Base-by-base conservation (phyloP, 2,797 vertebrate genomes). In the Tragopan temminckii region DNA sequence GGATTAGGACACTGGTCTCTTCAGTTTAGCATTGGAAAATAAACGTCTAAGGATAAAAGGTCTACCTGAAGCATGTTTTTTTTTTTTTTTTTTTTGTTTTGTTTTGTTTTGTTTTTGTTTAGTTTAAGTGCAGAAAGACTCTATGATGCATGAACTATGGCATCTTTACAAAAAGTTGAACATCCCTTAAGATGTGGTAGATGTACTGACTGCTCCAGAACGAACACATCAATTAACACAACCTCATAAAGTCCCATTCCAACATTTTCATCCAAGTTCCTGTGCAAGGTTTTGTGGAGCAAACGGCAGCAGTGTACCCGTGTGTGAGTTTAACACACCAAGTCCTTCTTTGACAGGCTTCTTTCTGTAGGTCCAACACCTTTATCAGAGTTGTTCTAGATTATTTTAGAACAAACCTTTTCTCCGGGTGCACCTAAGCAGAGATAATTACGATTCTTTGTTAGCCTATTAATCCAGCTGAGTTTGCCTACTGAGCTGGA, bases 301-400 rank as follows among this genome's bases (percentile, higher is more conserved):
- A 24, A 2, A 43, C 76, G 27, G 23, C n/a, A 68, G 69, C 62
- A 80, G 38, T 5, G 6, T 45, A 70, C n/a, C 18, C 0, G 0
- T 20, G 35, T 10, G 45, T 43, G 21, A 59, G 27, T 63, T 72
- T 62, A 88, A 76, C 0, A 1, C 2, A 6, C 50, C 24, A 33
- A 21, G 16, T 82, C 21, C 48, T 50, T 50, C 19, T 57, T 62
- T 46, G 72, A 61, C 12, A 76, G 27, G 9, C 55, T 90, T 62
- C 42, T 42, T 5, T 63, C 36, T 75, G 7, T 50, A 69, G 52
- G 36, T 84, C 40, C 33, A 80, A 70, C 9, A 55, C 18, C 23
- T 92, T 74, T 77, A 63, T 35, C 40, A 85, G 57, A 81, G 27
- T n/a, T 79, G 50, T 78, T 70, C 23, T 25, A 38, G 21, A 36